Percentiles rank a stretch among this genome's conserved stretches.
Conservation (phyloP, 2,888 invertebrate genomes). For the Clistopyga incitator region DNA sequence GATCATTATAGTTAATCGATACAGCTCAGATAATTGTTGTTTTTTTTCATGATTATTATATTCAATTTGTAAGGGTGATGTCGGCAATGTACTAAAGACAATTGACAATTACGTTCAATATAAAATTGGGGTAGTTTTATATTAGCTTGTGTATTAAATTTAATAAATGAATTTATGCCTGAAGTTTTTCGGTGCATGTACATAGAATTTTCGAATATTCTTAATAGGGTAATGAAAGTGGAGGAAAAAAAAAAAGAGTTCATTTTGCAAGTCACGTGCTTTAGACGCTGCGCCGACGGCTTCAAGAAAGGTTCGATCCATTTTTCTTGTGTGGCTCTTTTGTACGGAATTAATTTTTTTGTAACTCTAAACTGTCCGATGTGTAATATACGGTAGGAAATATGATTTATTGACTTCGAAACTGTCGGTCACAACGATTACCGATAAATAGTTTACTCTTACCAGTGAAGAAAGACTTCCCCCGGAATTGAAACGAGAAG, state of each 20-base stretch:
- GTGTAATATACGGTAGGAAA: background rate
- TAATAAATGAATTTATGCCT: too few species aligned
- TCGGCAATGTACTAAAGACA: too few species aligned
- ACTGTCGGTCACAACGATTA: background rate
- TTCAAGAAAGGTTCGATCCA: background rate
- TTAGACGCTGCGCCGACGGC: background rate
- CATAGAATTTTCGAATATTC: too few species aligned
- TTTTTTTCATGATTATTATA: too few species aligned
- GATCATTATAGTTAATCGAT: too few species aligned
- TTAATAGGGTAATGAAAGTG: background rate
- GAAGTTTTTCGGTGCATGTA: too few species aligned
- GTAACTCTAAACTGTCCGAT: background rate
- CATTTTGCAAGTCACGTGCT: background rate
- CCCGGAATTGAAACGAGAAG: background rate
- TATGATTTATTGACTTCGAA: constrained; percentile 13
- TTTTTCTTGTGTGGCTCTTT: background rate
- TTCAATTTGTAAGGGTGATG: too few species aligned
- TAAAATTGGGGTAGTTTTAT: background rate
- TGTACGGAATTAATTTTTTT: background rate
- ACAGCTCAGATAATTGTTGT: too few species aligned
- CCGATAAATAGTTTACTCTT: background rate
- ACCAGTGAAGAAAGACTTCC: background rate
- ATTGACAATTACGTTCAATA: too few species aligned
- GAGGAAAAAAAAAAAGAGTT: background rate
- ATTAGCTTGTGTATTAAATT: background rate